A percentile compares a stretch with the other conserved stretches of the same genome.
Conservation (phyloP, 1,140 invertebrate genomes). For the Cyclina sinensis region DNA sequence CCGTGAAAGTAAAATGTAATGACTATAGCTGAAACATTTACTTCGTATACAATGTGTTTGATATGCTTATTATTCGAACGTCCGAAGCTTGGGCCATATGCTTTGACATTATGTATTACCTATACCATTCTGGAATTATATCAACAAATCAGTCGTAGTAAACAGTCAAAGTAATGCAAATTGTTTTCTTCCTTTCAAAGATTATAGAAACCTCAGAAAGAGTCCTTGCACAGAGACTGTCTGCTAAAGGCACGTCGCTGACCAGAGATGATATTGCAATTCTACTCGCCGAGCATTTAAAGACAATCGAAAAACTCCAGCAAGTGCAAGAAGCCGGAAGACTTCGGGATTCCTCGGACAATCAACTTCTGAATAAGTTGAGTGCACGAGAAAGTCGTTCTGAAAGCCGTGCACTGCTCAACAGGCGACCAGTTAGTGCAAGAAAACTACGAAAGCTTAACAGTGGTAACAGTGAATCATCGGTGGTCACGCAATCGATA, state of each 20-base stretch:
- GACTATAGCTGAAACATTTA: no score
- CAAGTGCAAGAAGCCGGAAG: constrained; percentile 42
- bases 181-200: constrained; percentile 13
- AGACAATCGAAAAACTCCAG: constrained; percentile 62
- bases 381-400: neutral
- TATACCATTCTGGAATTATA: no score
- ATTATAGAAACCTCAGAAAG: constrained; percentile 64
- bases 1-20: no score
- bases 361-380: neutral
- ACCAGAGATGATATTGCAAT: constrained; percentile 42
- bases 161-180: no score
- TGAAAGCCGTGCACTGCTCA: neutral
- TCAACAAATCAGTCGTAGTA: no score
- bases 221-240: constrained; percentile 35
- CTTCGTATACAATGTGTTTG: no score
- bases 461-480: constrained; percentile 10
- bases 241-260: neutral
- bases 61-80: no score
- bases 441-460: constrained; percentile 55
- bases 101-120: no score
- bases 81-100: no score
- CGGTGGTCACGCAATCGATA: neutral
- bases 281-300: constrained; percentile 61
- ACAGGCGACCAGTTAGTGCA: constrained; percentile 40
- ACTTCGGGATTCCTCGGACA: constrained; percentile 1